phyloP scores from a whole-genome alignment of 2,797 vertebrate species.

The Leuciscus waleckii region DNA sequence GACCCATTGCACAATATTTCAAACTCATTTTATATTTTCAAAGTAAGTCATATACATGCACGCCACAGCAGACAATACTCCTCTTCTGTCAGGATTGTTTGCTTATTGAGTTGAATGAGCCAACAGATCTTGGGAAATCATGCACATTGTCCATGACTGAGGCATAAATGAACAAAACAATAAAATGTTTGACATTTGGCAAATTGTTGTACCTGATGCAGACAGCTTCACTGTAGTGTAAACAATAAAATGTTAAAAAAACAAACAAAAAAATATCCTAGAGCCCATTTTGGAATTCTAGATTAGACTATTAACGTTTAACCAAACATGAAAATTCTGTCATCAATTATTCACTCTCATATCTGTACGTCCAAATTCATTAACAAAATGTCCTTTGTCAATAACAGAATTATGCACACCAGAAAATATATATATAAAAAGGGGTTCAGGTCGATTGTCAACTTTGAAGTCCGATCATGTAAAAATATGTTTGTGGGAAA shows the following conservation, averaged over 20 bases:
- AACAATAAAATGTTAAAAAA: conserved; percentile 6
- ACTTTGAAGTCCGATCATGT: background rate
- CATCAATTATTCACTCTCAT: background rate
- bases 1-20: background rate
- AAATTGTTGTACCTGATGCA: background rate
- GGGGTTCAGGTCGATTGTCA: background rate
- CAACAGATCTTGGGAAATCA: conserved; percentile 21
- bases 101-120: conserved; percentile 26
- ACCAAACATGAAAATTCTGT: background rate
- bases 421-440: background rate
- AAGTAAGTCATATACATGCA: background rate
- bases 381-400: background rate
- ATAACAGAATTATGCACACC: background rate
- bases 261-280: background rate
- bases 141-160: background rate
- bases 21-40: conserved; percentile 15
- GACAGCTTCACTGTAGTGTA: background rate
- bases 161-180: conserved; percentile 19
- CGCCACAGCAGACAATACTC: background rate
- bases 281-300: background rate
- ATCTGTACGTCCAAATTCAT: background rate
- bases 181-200: background rate
- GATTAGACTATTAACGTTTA: background rate
- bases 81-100: conserved; percentile 33
- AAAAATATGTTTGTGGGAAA: conserved; percentile 32